Conservation (phyloP, 2,797 vertebrate species). For the Ctenopoma multispine region DNA sequence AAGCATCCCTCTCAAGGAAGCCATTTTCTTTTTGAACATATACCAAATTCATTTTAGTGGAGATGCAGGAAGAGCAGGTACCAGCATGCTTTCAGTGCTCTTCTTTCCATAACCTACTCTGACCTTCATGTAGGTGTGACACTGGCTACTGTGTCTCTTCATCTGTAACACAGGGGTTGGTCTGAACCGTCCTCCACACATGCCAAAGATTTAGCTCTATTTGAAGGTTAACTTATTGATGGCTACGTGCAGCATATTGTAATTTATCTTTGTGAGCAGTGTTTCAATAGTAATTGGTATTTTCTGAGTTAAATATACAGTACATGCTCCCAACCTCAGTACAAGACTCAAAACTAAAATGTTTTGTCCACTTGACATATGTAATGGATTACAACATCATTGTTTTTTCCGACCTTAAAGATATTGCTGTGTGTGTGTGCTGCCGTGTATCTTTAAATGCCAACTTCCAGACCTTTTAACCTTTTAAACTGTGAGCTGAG, state of each 20-base stretch:
- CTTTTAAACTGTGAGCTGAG: slow-evolving; percentile 14
- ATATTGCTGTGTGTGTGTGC: background rate
- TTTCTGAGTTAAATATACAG: background rate
- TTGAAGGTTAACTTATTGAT: background rate
- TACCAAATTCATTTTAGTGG: slow-evolving; percentile 24
- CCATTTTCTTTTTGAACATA: slow-evolving; percentile 27
- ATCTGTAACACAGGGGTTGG: background rate
- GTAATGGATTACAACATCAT: background rate
- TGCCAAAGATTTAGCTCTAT: background rate
- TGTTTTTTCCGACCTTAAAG: slow-evolving; percentile 14
- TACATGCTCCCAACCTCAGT: background rate
- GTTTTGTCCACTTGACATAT: background rate
- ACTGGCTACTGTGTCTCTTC: slow-evolving; percentile 2
- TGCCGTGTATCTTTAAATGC: slow-evolving; percentile 22
- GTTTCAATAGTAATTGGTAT: background rate
- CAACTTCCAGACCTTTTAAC: background rate
- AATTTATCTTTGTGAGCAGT: background rate
- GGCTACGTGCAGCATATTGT: background rate
- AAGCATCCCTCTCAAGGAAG: slow-evolving; percentile 21
- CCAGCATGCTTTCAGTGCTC: slow-evolving; percentile 14
- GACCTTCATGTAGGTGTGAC: slow-evolving; percentile 28
- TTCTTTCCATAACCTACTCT: slow-evolving; percentile 4
- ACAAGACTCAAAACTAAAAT: background rate
- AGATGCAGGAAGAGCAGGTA: slow-evolving; percentile 5
- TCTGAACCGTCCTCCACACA: background rate